phyloP scores from a whole-genome alignment of 2,888 invertebrate genomes.

The Achlya flavicornis region DNA sequence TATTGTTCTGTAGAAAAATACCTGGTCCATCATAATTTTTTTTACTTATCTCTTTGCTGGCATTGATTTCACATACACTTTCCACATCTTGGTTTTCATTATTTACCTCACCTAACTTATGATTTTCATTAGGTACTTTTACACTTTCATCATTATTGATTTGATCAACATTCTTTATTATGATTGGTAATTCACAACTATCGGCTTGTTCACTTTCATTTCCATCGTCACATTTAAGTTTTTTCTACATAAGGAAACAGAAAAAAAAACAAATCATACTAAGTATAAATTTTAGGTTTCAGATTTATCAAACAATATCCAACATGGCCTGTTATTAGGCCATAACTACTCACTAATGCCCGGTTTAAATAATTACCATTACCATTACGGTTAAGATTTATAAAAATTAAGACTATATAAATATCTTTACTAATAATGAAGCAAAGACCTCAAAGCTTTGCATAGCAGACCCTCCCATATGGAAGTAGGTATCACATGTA shows the following conservation, averaged over 20 bases:
- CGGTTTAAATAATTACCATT: no score
- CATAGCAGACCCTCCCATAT: no score
- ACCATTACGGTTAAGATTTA: no score
- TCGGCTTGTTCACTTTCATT: not conserved
- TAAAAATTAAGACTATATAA: no score
- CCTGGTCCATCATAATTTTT: conserved; percentile 11
- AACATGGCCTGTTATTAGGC: no score
- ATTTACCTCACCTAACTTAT: conserved; percentile 15
- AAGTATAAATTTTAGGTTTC: not conserved
- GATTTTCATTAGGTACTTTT: conserved; percentile 16
- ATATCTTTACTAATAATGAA: no score
- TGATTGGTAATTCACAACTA: not conserved
- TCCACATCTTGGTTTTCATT: conserved; percentile 12
- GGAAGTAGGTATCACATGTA: no score
- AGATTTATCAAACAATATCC: no score
- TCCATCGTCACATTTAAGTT: conserved; percentile 37
- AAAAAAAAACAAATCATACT: conserved; percentile 19
- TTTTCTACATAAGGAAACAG: conserved; percentile 51
- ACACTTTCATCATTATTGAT: conserved; percentile 20
- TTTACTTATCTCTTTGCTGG: not conserved
- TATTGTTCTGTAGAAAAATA: conserved; percentile 10
- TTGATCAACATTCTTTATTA: not conserved
- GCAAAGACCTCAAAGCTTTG: no score
- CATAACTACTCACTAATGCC: no score
- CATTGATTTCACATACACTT: not conserved